Conservation (phyloP, 2,888 invertebrate species). For the Drosophila dives region DNA sequence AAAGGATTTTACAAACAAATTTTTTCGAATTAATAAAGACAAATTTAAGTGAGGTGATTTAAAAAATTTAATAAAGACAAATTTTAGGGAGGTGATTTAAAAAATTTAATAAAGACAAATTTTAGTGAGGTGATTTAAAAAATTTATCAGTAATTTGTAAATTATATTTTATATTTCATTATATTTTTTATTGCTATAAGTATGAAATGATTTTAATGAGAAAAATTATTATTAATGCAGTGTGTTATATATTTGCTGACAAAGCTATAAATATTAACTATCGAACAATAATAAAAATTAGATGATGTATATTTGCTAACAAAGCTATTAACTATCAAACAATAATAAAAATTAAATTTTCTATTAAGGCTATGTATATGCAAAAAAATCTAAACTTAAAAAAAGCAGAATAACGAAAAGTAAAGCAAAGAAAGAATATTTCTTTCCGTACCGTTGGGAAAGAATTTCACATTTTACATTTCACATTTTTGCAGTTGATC, state of each 20-base stretch:
- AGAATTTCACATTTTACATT: conserved; percentile 1
- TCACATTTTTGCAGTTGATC: conserved; percentile 37
- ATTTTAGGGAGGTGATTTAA: background rate
- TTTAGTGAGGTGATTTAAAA: background rate
- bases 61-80: background rate
- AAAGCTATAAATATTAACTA: no score
- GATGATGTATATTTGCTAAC: no score
- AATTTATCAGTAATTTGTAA: no score
- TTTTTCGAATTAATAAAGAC: background rate
- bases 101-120: background rate
- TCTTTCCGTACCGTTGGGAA: conserved; percentile 11
- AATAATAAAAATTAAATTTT: background rate
- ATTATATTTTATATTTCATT: no score
- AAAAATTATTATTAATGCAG: no score
- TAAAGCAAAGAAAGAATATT: conserved; percentile 8
- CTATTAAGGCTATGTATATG: background rate
- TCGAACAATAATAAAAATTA: no score
- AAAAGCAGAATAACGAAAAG: background rate
- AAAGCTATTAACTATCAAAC: background rate
- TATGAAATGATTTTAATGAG: no score
- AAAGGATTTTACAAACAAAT: rapidly evolving
- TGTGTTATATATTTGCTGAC: no score
- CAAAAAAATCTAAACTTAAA: no score
- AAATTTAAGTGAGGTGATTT: background rate
- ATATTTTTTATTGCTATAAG: no score